Conservation (phyloP, 2,888 invertebrate genomes). For the Scaptomyza reducta region DNA sequence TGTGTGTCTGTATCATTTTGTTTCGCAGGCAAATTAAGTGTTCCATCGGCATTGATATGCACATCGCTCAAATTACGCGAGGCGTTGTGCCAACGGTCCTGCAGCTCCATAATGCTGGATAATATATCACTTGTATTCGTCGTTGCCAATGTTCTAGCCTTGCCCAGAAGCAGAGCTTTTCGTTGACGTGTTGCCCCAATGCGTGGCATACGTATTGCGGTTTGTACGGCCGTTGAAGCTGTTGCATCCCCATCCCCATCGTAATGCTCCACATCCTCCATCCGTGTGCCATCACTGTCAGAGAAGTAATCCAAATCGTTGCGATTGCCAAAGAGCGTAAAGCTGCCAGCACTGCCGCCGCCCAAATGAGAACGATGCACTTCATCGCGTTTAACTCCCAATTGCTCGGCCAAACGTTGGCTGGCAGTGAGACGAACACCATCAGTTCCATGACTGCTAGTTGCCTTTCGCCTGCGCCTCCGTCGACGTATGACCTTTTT, state of each 20-base stretch:
- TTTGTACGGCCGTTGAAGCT: constrained; percentile 79
- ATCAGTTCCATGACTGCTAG: constrained; percentile 6
- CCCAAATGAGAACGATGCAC: constrained; percentile 55
- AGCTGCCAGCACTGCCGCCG: constrained; percentile 81
- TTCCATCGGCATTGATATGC: constrained; percentile 85
- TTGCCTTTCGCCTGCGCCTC: constrained; percentile 48
- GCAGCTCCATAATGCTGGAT: constrained; percentile 89
- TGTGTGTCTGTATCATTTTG: constrained; percentile 39
- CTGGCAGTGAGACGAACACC: constrained; percentile 73
- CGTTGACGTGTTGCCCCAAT: constrained; percentile 73
- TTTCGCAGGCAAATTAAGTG: constrained; percentile 85
- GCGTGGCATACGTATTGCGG: constrained; percentile 79
- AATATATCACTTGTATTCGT: constrained; percentile 85
- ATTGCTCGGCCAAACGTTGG: constrained; percentile 78
- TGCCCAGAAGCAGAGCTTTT: constrained; percentile 76
- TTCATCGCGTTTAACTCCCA: constrained; percentile 75
- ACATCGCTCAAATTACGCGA: constrained; percentile 86
- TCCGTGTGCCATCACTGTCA: constrained; percentile 84
- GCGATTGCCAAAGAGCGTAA: constrained; percentile 88
- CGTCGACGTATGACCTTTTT: constrained; percentile 85
- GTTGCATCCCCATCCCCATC: constrained; percentile 83
- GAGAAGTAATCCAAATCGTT: constrained; percentile 90
- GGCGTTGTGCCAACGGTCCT: constrained; percentile 89
- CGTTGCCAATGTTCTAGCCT: constrained; percentile 45
- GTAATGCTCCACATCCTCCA: constrained; percentile 66